Conservation (phyloP, 2,888 invertebrate genomes). For the Adineta ricciae region DNA sequence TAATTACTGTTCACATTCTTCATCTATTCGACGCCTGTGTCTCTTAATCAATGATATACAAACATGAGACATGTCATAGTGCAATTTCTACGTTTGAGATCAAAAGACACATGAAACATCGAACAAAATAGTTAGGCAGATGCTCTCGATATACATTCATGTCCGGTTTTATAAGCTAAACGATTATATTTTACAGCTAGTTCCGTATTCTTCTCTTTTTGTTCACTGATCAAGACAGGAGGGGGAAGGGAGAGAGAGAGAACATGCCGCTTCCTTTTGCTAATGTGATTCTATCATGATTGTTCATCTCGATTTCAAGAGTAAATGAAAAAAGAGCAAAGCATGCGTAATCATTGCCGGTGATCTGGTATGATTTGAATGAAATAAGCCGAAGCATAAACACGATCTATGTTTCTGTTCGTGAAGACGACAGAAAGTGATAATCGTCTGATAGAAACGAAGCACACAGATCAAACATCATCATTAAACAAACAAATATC, state of each 20-base stretch:
- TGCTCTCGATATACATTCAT: not conserved
- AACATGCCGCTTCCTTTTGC: not conserved
- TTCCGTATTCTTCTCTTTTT: not conserved
- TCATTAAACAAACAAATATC: not conserved
- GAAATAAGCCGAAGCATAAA: not conserved
- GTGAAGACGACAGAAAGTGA: not conserved
- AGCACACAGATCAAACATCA: not conserved
- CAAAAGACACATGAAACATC: not conserved
- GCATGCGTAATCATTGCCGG: not conserved
- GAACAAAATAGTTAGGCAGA: not conserved
- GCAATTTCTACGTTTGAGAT: not conserved
- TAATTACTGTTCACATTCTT: not conserved
- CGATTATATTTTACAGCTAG: not conserved
- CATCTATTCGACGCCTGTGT: not conserved
- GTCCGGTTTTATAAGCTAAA: not conserved
- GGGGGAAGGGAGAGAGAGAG: not conserved
- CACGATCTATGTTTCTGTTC: not conserved
- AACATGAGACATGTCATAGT: not conserved
- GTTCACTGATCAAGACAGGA: no score
- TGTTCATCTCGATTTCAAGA: not conserved
- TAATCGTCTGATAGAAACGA: not conserved
- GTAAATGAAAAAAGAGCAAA: not conserved
- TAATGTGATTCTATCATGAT: not conserved
- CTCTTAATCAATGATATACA: not conserved
- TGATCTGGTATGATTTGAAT: not conserved